phyloP scores from a whole-genome alignment of 2,888 invertebrate genomes.

The Sipha maydis region DNA sequence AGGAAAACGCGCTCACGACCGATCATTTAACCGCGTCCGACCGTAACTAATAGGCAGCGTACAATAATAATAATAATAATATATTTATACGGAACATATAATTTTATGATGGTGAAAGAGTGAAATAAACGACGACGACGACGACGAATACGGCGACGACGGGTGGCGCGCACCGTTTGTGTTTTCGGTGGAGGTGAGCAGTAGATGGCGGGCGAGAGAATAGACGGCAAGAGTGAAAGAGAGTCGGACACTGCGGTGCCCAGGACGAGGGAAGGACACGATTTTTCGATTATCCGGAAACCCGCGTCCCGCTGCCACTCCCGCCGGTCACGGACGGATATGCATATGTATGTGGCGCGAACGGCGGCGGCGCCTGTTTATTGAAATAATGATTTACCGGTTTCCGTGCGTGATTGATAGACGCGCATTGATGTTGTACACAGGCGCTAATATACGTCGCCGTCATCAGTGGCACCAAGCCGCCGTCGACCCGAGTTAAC shows the following conservation, averaged over 20 bases:
- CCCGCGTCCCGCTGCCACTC: background rate
- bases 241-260: too few species aligned
- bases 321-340: background rate
- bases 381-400: conserved; percentile 61
- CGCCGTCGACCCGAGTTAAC: background rate
- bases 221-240: too few species aligned
- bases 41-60: background rate
- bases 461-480: background rate
- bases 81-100: background rate
- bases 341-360: background rate
- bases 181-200: too few species aligned
- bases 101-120: background rate
- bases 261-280: conserved; percentile 11
- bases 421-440: conserved; percentile 35
- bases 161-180: too few species aligned
- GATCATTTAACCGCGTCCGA: conserved; percentile 23
- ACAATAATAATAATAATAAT: background rate
- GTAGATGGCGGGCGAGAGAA: background rate
- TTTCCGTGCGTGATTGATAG: conserved; percentile 55
- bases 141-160: too few species aligned
- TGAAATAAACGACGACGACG: background rate
- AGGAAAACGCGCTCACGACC: conserved; percentile 3
- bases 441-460: conserved; percentile 24
- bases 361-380: conserved; percentile 45
- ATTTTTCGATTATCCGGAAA: conserved; percentile 59